These are phyloP conservation scores for Pygoscelis adeliae DNA, from an alignment of 2,113 vertebrate genomes.

Conservation along the genomic window DNA sequence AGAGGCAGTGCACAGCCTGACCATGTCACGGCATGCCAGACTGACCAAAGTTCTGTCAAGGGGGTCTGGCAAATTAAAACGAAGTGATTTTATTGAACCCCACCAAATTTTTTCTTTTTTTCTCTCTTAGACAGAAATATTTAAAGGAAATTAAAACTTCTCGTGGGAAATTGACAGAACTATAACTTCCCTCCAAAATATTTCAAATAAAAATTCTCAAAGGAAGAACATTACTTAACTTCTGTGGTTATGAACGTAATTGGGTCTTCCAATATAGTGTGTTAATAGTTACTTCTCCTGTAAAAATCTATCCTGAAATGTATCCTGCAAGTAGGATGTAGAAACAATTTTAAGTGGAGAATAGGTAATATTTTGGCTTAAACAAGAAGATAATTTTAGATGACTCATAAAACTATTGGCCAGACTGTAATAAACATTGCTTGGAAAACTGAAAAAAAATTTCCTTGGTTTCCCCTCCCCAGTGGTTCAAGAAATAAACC, in stretches of 20 bases:
- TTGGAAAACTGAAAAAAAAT: not conserved
- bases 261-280: not conserved
- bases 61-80: not conserved
- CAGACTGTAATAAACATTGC: not conserved
- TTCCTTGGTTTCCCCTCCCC: not conserved
- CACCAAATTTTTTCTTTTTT: not conserved
- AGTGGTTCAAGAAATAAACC: not conserved
- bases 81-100: not conserved
- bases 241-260: not conserved
- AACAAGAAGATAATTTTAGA: not conserved
- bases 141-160: not conserved
- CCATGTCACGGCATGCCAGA: accelerated
- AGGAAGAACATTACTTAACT: not conserved
- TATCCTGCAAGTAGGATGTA: not conserved
- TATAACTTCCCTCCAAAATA: not conserved
- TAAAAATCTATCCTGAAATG: not conserved
- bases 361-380: not conserved
- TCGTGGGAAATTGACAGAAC: not conserved
- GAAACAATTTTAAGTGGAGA: not conserved
- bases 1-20: not conserved
- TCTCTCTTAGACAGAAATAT: not conserved
- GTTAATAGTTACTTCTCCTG: not conserved
- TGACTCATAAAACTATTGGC: not conserved
- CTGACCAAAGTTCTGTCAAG: not conserved
- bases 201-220: not conserved